A percentile compares a stretch with the other conserved stretches of the same genome.
Evolutionary conservation across 2,113 vertebrate genomes (phyloP).

Genomic region (Chlorodrepanis virens): DNA sequence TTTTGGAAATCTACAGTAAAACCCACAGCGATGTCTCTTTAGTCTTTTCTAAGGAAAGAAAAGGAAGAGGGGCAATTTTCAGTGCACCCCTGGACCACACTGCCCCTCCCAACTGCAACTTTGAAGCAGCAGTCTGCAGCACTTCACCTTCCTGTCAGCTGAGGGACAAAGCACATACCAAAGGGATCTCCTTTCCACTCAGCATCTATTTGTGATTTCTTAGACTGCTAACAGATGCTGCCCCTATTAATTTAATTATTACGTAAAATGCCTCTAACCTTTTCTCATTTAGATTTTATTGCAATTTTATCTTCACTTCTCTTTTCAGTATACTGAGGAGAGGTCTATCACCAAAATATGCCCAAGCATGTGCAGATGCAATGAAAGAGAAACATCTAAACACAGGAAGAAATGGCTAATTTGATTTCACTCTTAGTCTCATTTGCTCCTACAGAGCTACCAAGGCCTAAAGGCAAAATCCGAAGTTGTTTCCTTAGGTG

Average conservation of each 20-base stretch:
- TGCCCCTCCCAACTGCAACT: rapidly evolving
- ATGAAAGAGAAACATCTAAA: not conserved
- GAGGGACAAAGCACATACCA: not conserved
- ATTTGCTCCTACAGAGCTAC: not conserved
- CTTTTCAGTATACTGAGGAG: not conserved
- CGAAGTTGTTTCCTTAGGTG: not conserved
- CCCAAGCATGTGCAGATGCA: not conserved
- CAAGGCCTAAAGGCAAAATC: not conserved
- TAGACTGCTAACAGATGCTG: not conserved
- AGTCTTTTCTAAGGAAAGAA: not conserved
- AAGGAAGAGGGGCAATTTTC: not conserved
- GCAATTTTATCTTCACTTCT: not conserved
- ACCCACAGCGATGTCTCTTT: not conserved
- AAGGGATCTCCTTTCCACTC: not conserved
- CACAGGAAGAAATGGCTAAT: not conserved
- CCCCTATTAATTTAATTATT: not conserved
- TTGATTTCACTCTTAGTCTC: not conserved
- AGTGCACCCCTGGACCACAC: not conserved
- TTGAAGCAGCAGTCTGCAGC: not conserved
- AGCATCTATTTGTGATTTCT: not conserved
- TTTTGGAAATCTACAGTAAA: not conserved
- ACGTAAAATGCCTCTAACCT: not conserved
- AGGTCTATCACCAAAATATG: not conserved
- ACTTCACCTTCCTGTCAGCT: not conserved
- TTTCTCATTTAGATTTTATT: not conserved